Evolutionary conservation across 2,797 vertebrate genomes (phyloP).

Genomic region (Amphiprion clarkii): DNA sequence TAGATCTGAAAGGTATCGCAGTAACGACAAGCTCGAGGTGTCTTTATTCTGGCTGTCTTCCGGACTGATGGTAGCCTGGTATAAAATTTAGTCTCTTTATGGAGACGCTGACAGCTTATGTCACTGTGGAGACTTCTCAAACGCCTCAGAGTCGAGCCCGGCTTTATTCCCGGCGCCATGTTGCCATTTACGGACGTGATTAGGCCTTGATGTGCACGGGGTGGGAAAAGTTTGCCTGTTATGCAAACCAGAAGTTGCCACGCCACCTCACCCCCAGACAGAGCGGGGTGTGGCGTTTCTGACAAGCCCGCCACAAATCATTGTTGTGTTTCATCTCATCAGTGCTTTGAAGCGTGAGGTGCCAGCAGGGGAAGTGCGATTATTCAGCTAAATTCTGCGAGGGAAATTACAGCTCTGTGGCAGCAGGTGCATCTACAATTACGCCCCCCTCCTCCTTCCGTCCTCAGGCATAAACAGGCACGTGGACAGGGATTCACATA

Average conservation of each 20-base stretch:
- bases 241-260: conserved; percentile 36
- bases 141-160: conserved; percentile 9
- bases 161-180: conserved; percentile 21
- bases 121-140: conserved; percentile 27
- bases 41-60: conserved; percentile 40
- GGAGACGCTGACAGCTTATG: conserved; percentile 42
- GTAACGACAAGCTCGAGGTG: conserved; percentile 11
- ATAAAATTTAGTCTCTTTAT: conserved; percentile 26
- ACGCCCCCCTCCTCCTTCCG: neutral
- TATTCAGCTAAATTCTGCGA: conserved; percentile 70
- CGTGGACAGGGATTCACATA: conserved; percentile 37
- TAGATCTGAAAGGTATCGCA: conserved; percentile 36
- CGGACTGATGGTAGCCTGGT: conserved; percentile 37
- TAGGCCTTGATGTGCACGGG: conserved; percentile 45
- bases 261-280: conserved; percentile 25
- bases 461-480: conserved; percentile 45
- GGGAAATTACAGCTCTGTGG: conserved; percentile 67
- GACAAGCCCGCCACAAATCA: conserved; percentile 68
- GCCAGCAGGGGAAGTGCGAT: conserved; percentile 53
- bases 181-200: conserved; percentile 41
- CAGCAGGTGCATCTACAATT: conserved; percentile 66
- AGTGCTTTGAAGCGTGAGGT: conserved; percentile 64
- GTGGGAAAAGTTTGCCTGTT: conserved; percentile 38
- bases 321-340: conserved; percentile 76
- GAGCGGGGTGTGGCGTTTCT: conserved; percentile 40